These are phyloP conservation scores for Leucopsar rothschildi DNA, from an alignment of 2,113 vertebrate genomes.

Conservation along the genomic window DNA sequence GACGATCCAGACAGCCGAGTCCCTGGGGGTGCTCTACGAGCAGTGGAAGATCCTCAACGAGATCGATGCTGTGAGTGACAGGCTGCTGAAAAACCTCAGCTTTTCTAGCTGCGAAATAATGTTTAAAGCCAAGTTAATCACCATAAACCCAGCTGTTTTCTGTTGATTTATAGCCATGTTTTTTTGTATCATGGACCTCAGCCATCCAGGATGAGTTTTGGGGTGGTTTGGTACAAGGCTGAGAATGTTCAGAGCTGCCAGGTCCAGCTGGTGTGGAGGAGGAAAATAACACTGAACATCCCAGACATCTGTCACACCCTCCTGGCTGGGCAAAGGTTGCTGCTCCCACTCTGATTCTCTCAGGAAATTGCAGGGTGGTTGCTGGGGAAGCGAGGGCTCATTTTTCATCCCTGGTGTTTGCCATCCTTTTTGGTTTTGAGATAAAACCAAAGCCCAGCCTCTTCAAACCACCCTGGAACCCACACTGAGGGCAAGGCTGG, in stretches of 20 bases:
- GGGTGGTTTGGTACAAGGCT: background rate
- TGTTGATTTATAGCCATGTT: fast-evolving
- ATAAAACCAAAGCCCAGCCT: background rate
- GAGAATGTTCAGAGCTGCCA: background rate
- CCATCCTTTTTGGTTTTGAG: background rate
- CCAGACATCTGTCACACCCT: background rate
- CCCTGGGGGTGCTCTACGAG: constrained; percentile 88
- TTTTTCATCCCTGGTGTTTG: background rate
- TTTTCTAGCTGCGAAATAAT: background rate
- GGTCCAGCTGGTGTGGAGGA: background rate
- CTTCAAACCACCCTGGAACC: background rate
- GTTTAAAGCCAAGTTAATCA: fast-evolving
- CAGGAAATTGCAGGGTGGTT: background rate
- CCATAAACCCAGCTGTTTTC: fast-evolving
- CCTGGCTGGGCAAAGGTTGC: background rate
- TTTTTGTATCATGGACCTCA: fast-evolving
- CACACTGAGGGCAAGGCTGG: background rate
- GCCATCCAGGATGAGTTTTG: fast-evolving
- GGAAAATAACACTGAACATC: background rate
- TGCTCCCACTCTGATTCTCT: background rate
- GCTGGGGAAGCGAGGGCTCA: background rate
- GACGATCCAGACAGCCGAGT: constrained; percentile 95
- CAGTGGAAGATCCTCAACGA: constrained; percentile 99
- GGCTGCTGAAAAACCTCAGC: background rate
- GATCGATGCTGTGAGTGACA: constrained; percentile 88